phyloP scores from a whole-genome alignment of 1,140 invertebrate species.

The Drosophila cardini region DNA sequence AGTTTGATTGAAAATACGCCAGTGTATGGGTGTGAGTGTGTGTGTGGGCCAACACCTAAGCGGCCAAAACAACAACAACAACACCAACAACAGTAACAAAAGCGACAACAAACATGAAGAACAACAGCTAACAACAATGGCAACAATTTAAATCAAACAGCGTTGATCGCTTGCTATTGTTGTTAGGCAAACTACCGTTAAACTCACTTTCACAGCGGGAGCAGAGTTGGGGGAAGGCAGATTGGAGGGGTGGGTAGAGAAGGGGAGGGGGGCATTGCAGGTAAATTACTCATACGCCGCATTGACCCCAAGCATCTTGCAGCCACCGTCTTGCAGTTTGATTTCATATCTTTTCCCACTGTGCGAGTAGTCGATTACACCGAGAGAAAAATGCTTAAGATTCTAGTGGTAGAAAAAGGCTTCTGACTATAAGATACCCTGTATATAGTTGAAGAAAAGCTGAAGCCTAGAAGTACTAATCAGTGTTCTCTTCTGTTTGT shows the following conservation, averaged over 20 bases:
- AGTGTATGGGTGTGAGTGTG: slow-evolving; percentile 21
- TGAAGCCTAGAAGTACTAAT: too few species aligned
- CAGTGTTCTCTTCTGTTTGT: too few species aligned
- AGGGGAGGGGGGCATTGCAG: background rate
- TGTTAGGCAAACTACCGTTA: slow-evolving; percentile 82
- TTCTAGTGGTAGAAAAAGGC: too few species aligned
- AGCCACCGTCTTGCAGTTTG: slow-evolving; percentile 22
- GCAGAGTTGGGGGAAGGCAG: background rate
- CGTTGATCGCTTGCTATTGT: slow-evolving; percentile 65
- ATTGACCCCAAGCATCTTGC: slow-evolving; percentile 30
- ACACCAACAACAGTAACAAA: too few species aligned
- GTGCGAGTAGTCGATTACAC: background rate
- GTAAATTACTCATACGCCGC: slow-evolving; percentile 48
- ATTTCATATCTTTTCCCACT: slow-evolving; percentile 6
- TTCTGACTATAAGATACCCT: too few species aligned
- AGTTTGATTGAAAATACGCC: slow-evolving; percentile 49
- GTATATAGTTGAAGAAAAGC: too few species aligned
- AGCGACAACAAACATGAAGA: slow-evolving; percentile 2
- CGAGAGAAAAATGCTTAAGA: background rate
- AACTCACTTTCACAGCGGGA: slow-evolving; percentile 76
- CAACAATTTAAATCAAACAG: slow-evolving; percentile 79
- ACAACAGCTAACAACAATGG: slow-evolving; percentile 54
- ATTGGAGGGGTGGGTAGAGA: background rate
- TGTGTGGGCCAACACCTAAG: slow-evolving; percentile 54
- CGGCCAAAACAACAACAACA: slow-evolving; percentile 39